A percentile compares a stretch with the other conserved stretches of the same genome.
Evolutionary conservation across 2,113 vertebrate genomes (phyloP).

Genomic region (Dicerorhinus sumatrensis): DNA sequence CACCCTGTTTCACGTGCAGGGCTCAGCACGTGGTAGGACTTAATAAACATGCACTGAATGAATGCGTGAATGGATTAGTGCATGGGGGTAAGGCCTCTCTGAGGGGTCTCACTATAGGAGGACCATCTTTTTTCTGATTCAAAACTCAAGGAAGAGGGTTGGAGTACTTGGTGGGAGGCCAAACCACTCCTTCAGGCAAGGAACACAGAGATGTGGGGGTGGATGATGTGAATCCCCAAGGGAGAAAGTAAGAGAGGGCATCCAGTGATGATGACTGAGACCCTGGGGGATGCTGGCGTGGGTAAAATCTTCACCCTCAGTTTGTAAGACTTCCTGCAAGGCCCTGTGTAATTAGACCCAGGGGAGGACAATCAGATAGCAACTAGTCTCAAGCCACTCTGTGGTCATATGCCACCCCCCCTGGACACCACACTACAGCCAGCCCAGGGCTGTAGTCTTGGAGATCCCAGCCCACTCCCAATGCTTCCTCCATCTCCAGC

Average conservation of each 20-base stretch:
- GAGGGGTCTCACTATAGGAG: not conserved
- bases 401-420: not conserved
- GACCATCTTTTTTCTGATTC: not conserved
- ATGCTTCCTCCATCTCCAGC: not conserved
- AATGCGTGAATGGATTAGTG: fast-evolving
- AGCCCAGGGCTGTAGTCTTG: not conserved
- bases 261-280: not conserved
- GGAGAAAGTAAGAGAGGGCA: not conserved
- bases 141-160: not conserved
- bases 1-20: fast-evolving
- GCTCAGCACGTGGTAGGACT: not conserved
- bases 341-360: not conserved
- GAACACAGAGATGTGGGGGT: not conserved
- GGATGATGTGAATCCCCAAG: not conserved
- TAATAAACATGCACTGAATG: not conserved
- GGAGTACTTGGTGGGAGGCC: not conserved
- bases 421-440: not conserved
- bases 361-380: not conserved
- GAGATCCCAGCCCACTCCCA: not conserved
- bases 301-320: not conserved
- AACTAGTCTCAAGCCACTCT: not conserved
- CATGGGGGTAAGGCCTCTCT: not conserved
- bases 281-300: fast-evolving
- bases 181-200: not conserved
- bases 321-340: not conserved